Conservation (phyloP, 1,140 invertebrate species). For the Cydia amplana region DNA sequence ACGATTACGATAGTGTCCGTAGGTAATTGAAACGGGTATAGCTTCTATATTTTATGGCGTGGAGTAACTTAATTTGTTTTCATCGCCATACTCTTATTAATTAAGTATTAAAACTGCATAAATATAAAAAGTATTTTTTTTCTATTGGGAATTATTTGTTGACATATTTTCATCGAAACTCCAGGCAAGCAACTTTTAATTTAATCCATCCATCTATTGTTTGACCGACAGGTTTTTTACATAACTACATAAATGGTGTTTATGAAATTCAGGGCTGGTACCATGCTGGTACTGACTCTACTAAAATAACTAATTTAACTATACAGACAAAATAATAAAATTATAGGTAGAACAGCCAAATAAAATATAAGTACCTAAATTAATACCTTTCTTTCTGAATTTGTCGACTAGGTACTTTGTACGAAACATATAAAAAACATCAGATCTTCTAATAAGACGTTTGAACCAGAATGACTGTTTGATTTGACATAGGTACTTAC, state of each 20-base stretch:
- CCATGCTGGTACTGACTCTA: too few relatives aligned
- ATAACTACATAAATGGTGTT: too few relatives aligned
- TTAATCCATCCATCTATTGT: too few relatives aligned
- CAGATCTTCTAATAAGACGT: neutral
- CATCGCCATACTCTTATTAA: neutral
- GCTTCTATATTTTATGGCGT: conserved; percentile 11
- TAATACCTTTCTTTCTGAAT: too few relatives aligned
- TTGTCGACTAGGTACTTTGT: too few relatives aligned
- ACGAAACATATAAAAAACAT: neutral
- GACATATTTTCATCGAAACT: neutral
- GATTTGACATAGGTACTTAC: neutral
- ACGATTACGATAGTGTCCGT: neutral
- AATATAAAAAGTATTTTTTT: neutral
- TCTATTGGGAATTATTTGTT: neutral
- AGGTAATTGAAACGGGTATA: conserved; percentile 10
- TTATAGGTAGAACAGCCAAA: too few relatives aligned
- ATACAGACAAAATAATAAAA: too few relatives aligned
- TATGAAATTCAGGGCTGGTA: too few relatives aligned
- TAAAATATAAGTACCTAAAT: too few relatives aligned
- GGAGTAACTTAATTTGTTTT: conserved; percentile 9
- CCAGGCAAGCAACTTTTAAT: too few relatives aligned
- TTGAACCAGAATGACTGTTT: conserved; percentile 31
- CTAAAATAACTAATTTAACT: too few relatives aligned
- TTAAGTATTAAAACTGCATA: neutral
- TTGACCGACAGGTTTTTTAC: too few relatives aligned